Evolutionary conservation across 1,140 invertebrate genomes (phyloP).

Genomic region (Tetramorium parvispinum): DNA sequence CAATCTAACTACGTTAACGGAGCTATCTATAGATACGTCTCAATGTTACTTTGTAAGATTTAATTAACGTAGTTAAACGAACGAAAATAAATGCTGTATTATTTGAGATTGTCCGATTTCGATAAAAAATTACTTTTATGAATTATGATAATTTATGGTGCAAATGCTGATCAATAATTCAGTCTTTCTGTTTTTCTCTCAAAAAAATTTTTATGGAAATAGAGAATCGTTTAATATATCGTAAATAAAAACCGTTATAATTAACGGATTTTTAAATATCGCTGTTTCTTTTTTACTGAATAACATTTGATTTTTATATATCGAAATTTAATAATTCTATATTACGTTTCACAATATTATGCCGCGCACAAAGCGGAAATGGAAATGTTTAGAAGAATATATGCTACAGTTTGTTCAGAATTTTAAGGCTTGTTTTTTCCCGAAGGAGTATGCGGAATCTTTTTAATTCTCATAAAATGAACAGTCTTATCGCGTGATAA

Average conservation of each 20-base stretch:
- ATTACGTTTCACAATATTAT: not conserved
- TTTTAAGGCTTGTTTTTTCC: not conserved
- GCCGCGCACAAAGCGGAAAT: not conserved
- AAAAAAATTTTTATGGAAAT: not conserved
- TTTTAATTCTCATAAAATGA: conserved; percentile 55
- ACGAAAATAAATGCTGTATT: not conserved
- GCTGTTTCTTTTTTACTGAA: not conserved
- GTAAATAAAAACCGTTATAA: not conserved
- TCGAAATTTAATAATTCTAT: not conserved
- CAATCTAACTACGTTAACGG: not conserved
- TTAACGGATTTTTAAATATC: not conserved
- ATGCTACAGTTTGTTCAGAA: conserved; percentile 3
- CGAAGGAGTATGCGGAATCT: not conserved
- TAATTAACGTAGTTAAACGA: not conserved
- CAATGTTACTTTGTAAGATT: not conserved
- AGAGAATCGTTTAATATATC: not conserved
- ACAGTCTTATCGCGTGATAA: conserved; percentile 34
- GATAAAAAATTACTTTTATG: not conserved
- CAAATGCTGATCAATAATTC: not conserved
- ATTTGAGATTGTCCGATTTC: not conserved
- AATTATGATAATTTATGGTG: not conserved
- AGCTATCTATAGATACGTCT: not conserved
- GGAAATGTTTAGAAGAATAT: conserved; percentile 17
- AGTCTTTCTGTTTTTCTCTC: not conserved
- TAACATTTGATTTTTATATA: not conserved